Conservation (phyloP, 2,797 vertebrate species). For the Megaceryle alcyon region DNA sequence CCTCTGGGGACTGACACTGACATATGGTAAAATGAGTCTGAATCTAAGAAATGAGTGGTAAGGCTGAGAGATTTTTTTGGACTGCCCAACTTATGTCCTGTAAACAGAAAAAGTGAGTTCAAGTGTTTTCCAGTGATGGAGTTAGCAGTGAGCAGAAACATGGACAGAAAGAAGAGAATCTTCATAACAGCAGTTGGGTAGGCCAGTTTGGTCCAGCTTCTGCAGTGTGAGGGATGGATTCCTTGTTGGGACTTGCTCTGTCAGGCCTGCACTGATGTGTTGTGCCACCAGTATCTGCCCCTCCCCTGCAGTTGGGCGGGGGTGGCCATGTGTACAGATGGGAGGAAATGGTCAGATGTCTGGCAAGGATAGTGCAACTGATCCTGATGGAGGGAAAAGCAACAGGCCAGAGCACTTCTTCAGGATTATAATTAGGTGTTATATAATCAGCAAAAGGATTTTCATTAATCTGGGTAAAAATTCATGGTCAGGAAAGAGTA, state of each 20-base stretch:
- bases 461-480: background rate
- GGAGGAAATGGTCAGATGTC: background rate
- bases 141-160: background rate
- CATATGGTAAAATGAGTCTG: background rate
- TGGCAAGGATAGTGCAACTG: background rate
- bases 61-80: background rate
- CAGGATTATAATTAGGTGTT: background rate
- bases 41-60: background rate
- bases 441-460: background rate
- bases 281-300: background rate
- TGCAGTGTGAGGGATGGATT: background rate
- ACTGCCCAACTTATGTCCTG: background rate
- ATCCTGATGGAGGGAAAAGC: background rate
- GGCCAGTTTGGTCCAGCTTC: background rate
- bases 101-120: background rate
- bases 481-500: background rate
- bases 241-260: background rate
- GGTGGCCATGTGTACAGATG: background rate
- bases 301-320: no score
- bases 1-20: background rate
- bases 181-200: background rate
- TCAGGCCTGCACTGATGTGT: accelerated
- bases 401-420: background rate
- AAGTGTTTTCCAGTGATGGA: background rate
- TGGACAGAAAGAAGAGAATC: background rate